phyloP scores from a whole-genome alignment of 2,113 vertebrate species.

The Bostrychus sinensis region DNA sequence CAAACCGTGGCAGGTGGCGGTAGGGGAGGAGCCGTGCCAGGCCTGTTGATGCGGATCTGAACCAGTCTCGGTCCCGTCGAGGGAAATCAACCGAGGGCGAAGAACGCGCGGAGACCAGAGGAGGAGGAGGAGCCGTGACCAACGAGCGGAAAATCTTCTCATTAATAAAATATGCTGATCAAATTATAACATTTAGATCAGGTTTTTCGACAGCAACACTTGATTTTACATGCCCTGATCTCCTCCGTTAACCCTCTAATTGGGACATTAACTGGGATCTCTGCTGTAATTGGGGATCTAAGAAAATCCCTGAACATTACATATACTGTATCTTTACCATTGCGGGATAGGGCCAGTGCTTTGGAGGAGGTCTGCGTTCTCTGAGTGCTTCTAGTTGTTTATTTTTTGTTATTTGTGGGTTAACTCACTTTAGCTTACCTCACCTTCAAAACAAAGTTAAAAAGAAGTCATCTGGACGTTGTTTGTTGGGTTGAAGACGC shows the following conservation, averaged over 20 bases:
- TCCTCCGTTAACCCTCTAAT: neutral
- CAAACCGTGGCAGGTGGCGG: slow-evolving; percentile 10
- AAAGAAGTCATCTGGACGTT: too few species aligned
- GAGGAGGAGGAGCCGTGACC: slow-evolving; percentile 44
- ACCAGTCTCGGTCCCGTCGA: slow-evolving; percentile 21
- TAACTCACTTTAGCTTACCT: too few species aligned
- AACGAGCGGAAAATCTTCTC: slow-evolving; percentile 68
- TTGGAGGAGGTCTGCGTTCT: too few species aligned
- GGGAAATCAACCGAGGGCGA: slow-evolving; percentile 58
- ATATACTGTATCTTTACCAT: too few species aligned
- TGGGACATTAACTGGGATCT: neutral
- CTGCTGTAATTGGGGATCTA: slow-evolving; percentile 9
- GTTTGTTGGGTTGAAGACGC: too few species aligned
- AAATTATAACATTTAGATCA: slow-evolving; percentile 61
- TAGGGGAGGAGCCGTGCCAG: slow-evolving; percentile 9
- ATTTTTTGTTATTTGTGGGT: too few species aligned
- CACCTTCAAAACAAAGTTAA: too few species aligned
- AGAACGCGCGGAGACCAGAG: slow-evolving; percentile 34
- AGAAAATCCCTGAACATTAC: too few species aligned
- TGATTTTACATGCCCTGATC: slow-evolving; percentile 3
- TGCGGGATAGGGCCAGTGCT: too few species aligned
- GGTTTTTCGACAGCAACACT: slow-evolving; percentile 17
- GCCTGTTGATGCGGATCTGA: slow-evolving; percentile 32
- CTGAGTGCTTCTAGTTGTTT: too few species aligned
- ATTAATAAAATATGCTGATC: slow-evolving; percentile 68